A percentile compares a stretch with the other conserved stretches of the same genome.
phyloP scores from a whole-genome alignment of 2,888 invertebrate genomes.

The Branchellion lobata region DNA sequence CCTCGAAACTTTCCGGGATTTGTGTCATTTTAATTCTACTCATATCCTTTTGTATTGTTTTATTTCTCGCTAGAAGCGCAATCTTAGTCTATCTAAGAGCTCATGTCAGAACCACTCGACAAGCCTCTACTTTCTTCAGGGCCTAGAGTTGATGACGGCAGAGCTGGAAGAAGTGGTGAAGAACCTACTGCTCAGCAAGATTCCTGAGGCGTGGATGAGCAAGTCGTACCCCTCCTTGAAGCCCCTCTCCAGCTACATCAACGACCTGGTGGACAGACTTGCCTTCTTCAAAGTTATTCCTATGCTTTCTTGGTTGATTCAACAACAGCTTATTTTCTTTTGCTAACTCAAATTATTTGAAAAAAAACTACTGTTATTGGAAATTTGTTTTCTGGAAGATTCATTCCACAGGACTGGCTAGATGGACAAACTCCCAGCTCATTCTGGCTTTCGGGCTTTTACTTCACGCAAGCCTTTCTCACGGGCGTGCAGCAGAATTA shows the following conservation, averaged over 20 bases:
- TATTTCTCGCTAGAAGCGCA: neutral
- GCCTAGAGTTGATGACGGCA: slow-evolving; percentile 80
- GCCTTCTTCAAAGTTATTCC: slow-evolving; percentile 68
- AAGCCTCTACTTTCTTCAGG: slow-evolving; percentile 63
- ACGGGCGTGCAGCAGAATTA: slow-evolving; percentile 65
- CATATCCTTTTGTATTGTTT: neutral
- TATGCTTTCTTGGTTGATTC: neutral
- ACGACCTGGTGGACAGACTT: slow-evolving; percentile 62
- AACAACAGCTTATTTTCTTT: neutral
- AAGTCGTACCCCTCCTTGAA: slow-evolving; percentile 64
- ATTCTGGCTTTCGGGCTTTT: slow-evolving; percentile 65
- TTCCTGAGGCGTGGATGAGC: slow-evolving; percentile 65
- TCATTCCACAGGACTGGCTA: slow-evolving; percentile 60
- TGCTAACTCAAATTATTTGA: neutral
- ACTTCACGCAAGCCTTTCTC: slow-evolving; percentile 64
- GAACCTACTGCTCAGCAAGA: slow-evolving; percentile 76
- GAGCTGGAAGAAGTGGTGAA: slow-evolving; percentile 81
- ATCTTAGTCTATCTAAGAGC: neutral
- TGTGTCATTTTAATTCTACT: neutral
- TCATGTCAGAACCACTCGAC: neutral
- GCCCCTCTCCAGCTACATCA: slow-evolving; percentile 63
- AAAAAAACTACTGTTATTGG: neutral
- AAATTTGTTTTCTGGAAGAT: too few relatives aligned
- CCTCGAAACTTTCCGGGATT: neutral
- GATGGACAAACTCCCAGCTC: slow-evolving; percentile 61